Conservation (phyloP, 2,888 invertebrate genomes). For the Dynastes grantii region DNA sequence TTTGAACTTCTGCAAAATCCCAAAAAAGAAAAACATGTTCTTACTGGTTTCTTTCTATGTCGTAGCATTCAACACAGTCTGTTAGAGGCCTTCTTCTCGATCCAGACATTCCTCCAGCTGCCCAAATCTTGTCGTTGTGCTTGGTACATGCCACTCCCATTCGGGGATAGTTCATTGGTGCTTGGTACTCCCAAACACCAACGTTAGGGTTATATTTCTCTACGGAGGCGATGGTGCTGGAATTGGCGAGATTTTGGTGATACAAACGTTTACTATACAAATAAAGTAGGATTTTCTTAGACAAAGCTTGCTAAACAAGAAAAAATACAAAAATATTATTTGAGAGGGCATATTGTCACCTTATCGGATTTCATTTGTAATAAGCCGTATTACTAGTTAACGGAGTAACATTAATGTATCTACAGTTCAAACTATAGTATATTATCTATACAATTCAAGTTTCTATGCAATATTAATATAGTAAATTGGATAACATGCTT, state of each 20-base stretch:
- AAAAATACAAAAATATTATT: too few species aligned
- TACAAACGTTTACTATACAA: background rate
- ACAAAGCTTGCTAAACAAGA: too few species aligned
- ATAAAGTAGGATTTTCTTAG: too few species aligned
- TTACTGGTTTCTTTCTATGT: conserved; percentile 76
- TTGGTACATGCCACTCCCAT: conserved; percentile 77
- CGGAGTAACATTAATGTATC: too few species aligned
- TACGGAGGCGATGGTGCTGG: conserved; percentile 51
- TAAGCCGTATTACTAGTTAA: too few species aligned
- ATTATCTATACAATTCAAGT: too few species aligned
- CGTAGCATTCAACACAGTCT: conserved; percentile 78
- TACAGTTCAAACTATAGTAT: too few species aligned
- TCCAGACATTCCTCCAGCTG: conserved; percentile 81
- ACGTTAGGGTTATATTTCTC: conserved; percentile 76
- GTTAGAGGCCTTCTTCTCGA: conserved; percentile 74
- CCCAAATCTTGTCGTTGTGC: conserved; percentile 80
- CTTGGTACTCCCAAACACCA: conserved; percentile 75
- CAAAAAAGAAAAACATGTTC: conserved; percentile 22
- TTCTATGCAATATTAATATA: too few species aligned
- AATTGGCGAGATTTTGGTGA: background rate
- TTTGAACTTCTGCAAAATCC: background rate
- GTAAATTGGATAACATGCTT: too few species aligned
- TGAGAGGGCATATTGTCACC: too few species aligned
- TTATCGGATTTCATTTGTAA: too few species aligned
- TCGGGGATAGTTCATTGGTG: conserved; percentile 75